These are phyloP conservation scores for Motacilla tschutschensis DNA, from an alignment of 2,113 vertebrate genomes.

Conservation along the genomic window DNA sequence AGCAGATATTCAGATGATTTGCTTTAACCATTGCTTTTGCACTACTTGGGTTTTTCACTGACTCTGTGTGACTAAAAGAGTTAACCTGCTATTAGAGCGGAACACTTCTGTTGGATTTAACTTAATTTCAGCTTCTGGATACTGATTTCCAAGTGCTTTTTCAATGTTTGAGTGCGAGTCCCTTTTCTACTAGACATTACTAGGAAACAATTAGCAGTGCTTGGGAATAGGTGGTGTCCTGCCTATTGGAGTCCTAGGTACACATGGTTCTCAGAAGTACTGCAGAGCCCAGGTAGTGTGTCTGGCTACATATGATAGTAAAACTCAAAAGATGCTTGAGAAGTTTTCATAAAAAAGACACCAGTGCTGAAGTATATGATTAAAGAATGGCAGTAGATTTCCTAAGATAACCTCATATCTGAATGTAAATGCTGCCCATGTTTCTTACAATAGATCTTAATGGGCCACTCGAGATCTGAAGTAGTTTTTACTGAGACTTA, in stretches of 20 bases:
- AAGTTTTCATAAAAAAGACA: neutral
- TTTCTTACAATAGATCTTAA: neutral
- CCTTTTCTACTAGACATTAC: neutral
- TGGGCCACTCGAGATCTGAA: neutral
- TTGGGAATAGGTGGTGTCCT: neutral
- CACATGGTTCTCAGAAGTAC: neutral
- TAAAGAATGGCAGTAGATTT: neutral
- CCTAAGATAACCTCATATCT: neutral
- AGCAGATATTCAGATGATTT: neutral
- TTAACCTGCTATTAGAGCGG: neutral
- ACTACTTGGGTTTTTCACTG: neutral
- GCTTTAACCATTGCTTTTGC: neutral
- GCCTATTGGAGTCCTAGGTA: neutral
- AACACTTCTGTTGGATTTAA: neutral
- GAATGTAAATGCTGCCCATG: neutral
- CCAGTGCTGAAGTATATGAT: fast-evolving
- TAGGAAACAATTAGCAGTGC: neutral
- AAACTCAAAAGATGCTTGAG: neutral
- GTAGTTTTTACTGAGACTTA: neutral
- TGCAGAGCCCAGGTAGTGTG: neutral
- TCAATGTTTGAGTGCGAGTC: fast-evolving
- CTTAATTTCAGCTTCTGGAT: neutral
- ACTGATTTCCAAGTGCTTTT: neutral
- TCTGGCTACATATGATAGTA: neutral
- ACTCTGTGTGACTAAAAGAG: neutral